phyloP scores from a whole-genome alignment of 2,888 invertebrate genomes.

The Troilus luridus region DNA sequence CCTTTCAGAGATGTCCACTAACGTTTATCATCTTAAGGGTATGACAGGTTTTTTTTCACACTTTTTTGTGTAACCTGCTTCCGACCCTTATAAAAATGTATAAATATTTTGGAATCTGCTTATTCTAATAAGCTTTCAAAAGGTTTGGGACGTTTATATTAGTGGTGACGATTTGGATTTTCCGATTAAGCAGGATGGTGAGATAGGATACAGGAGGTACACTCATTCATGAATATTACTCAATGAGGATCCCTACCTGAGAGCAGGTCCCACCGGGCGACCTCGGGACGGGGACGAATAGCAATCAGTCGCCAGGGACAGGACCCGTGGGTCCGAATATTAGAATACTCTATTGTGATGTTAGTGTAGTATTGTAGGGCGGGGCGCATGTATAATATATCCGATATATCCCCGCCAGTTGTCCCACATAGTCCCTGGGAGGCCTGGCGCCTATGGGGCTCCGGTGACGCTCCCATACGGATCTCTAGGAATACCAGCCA shows the following conservation, averaged over 20 bases:
- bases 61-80: conserved; percentile 9
- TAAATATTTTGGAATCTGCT: conserved; percentile 35
- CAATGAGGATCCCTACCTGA: conserved; percentile 11
- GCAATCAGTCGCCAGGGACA: conserved; percentile 50
- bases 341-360: conserved; percentile 55
- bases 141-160: conserved; percentile 3
- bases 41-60: conserved; percentile 2
- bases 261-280: conserved; percentile 24
- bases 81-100: conserved; percentile 9
- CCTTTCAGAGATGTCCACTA: background rate
- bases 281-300: conserved; percentile 51
- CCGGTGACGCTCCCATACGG: background rate
- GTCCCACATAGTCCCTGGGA: conserved; percentile 39
- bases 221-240: conserved; percentile 47
- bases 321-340: conserved; percentile 40
- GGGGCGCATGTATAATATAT: conserved; percentile 55
- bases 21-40: background rate
- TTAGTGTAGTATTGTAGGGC: conserved; percentile 46
- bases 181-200: conserved; percentile 25
- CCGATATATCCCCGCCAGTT: conserved; percentile 9
- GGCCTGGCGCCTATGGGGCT: conserved; percentile 47
- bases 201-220: background rate
- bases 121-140: conserved; percentile 21
- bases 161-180: conserved; percentile 15
- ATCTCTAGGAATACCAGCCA: background rate